Conservation (phyloP, 2,113 vertebrate species). For the Microcebus tavaratra region DNA sequence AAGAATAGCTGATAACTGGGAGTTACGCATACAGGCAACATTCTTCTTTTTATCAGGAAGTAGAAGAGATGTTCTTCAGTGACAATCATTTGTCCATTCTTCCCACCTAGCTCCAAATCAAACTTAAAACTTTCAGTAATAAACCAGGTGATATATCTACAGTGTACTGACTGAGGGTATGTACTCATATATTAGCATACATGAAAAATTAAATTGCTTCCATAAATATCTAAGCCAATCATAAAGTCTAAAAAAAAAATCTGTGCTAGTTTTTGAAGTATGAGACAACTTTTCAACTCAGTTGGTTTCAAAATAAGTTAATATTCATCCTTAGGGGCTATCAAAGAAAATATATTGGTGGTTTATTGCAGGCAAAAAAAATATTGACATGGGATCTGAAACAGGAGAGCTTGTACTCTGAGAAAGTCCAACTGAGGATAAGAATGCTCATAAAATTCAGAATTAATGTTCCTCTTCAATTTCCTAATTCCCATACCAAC, state of each 20-base stretch:
- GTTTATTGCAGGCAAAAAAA: neutral
- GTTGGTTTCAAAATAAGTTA: neutral
- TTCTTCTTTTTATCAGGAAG: neutral
- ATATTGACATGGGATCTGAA: neutral
- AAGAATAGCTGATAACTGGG: neutral
- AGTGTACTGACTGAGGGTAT: accelerated
- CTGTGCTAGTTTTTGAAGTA: neutral
- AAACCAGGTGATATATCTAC: neutral
- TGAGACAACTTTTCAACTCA: neutral
- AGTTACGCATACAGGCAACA: accelerated
- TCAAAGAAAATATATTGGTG: neutral
- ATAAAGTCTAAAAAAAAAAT: neutral
- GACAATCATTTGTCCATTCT: neutral
- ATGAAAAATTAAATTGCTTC: neutral
- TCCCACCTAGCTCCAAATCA: neutral
- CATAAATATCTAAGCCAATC: neutral
- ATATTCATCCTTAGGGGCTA: neutral
- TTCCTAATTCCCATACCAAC: neutral
- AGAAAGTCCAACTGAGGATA: neutral
- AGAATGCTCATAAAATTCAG: neutral
- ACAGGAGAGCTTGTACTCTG: neutral
- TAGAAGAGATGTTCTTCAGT: neutral
- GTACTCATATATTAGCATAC: neutral
- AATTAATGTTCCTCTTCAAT: neutral
- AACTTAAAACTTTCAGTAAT: neutral